A percentile compares a stretch with the other conserved stretches of the same genome.
Evolutionary conservation across 2,888 invertebrate species (phyloP).

Genomic region (Andrena flavipes): DNA sequence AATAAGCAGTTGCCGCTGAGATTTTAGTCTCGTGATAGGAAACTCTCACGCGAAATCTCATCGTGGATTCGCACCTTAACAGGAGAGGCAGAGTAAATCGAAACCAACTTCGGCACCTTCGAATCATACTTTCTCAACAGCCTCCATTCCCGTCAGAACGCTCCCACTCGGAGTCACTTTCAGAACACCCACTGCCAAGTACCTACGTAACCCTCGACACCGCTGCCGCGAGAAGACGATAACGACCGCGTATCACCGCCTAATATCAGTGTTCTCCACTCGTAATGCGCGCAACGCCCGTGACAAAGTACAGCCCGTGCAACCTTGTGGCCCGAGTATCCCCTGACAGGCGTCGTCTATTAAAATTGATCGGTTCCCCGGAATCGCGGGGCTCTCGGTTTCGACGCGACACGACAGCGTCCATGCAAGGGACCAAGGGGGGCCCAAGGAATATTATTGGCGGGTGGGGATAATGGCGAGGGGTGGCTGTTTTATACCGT

Average conservation of each 20-base stretch:
- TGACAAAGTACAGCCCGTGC: conserved; percentile 29
- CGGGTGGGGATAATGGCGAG: conserved; percentile 41
- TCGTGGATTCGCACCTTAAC: not conserved
- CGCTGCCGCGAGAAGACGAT: conserved; percentile 35
- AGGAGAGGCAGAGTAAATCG: not conserved
- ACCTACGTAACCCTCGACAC: conserved; percentile 15
- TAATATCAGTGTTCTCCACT: conserved; percentile 53
- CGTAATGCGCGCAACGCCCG: conserved; percentile 40
- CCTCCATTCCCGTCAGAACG: not conserved
- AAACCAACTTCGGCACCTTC: not conserved
- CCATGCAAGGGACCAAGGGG: conserved; percentile 1
- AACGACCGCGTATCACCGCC: conserved; percentile 40
- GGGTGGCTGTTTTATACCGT: conserved; percentile 42
- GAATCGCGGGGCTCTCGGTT: conserved; percentile 62
- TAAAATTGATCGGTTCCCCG: conserved; percentile 57
- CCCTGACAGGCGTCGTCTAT: conserved; percentile 43
- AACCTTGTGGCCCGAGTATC: not conserved
- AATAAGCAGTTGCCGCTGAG: no score
- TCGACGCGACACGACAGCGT: conserved; percentile 37
- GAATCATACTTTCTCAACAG: conserved; percentile 8
- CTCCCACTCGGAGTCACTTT: not conserved
- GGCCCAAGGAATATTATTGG: conserved; percentile 23
- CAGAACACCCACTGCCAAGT: not conserved
- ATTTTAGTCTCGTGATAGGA: no score
- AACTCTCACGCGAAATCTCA: not conserved